Evolutionary conservation across 2,888 invertebrate species (phyloP), one percentile per base, ranked within the genome.

Genomic region (Aromia moschata): DNA sequence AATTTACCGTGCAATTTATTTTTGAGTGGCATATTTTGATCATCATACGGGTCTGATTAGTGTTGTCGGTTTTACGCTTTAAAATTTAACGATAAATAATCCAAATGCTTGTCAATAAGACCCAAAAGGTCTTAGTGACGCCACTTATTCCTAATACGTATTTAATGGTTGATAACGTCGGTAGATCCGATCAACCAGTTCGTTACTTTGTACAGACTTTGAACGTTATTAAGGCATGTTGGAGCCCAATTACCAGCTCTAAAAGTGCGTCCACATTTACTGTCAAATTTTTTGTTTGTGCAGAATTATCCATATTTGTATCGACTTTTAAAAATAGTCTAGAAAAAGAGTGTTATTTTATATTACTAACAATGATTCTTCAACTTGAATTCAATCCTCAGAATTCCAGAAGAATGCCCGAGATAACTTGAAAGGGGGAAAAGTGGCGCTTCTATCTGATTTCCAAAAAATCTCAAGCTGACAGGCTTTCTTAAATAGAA

Each of bases 71-170:
- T 49, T 49, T 37, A 20, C 49, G 49, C 37, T 49, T 14, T 38
- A 14, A n/a, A n/a, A 14, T 38, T 37, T 49, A 38, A n/a, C n/a
- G n/a, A 49, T 49, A 49, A 49, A 49, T 49, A 49, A 49, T 20
- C 37, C 20, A 38, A 16, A 25, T 14, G 11, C 31, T 38, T 20
- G 38, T 49, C 49, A 49, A 49, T 38, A 49, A 49, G 38, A 49
- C 37, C 36, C 17, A 38, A 49, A 49, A 49, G 10, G 49, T 12
- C 49, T 49, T 38, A 38, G n/a, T 16, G 33, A n/a, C 47, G 7
- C 31, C 31, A 47, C 31, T 41, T 41, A 52, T n/a, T 52, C 53
- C 53, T 54, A 54, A 54, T 54, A 37, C 53, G 44, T 54, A 54
- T 44, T 44, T 54, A 44, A 41, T 44, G 53, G 37, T 44, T 20